phyloP scores from a whole-genome alignment of 2,888 invertebrate species.

The Lymantria monacha region DNA sequence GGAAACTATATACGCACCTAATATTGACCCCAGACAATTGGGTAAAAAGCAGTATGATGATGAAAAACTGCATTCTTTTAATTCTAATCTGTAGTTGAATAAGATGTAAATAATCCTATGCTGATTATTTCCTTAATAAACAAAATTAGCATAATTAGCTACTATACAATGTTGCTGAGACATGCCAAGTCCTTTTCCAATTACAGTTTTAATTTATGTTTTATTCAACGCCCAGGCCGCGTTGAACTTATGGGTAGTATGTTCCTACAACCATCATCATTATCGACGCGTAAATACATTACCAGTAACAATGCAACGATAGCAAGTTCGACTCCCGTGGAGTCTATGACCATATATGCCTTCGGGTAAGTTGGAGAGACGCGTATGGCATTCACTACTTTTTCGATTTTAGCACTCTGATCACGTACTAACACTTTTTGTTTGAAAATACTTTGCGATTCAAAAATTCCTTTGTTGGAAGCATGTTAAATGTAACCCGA shows the following conservation, averaged over 20 bases:
- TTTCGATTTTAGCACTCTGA: conserved; percentile 48
- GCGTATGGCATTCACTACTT: conserved; percentile 47
- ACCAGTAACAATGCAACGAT: conserved; percentile 33
- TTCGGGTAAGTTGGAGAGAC: conserved; percentile 45
- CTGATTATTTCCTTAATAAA: not conserved
- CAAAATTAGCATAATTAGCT: conserved; percentile 11
- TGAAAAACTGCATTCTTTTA: no score
- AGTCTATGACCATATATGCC: conserved; percentile 55
- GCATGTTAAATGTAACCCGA: conserved; percentile 23
- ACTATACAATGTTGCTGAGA: conserved; percentile 9
- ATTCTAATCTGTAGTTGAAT: no score
- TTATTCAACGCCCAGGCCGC: conserved; percentile 17
- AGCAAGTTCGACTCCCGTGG: conserved; percentile 39
- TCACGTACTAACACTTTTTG: conserved; percentile 56
- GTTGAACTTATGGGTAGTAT: conserved; percentile 9
- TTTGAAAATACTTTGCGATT: conserved; percentile 45
- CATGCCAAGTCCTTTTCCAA: conserved; percentile 10
- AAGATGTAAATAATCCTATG: no score
- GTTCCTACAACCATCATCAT: conserved; percentile 20
- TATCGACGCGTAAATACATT: conserved; percentile 24
- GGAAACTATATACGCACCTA: no score
- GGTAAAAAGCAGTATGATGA: no score
- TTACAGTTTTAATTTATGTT: conserved; percentile 23
- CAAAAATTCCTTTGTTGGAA: conserved; percentile 54
- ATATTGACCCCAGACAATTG: no score